These are phyloP conservation scores for Gymnodraco acuticeps DNA, from an alignment of 2,797 vertebrate species.

Conservation along the genomic window DNA sequence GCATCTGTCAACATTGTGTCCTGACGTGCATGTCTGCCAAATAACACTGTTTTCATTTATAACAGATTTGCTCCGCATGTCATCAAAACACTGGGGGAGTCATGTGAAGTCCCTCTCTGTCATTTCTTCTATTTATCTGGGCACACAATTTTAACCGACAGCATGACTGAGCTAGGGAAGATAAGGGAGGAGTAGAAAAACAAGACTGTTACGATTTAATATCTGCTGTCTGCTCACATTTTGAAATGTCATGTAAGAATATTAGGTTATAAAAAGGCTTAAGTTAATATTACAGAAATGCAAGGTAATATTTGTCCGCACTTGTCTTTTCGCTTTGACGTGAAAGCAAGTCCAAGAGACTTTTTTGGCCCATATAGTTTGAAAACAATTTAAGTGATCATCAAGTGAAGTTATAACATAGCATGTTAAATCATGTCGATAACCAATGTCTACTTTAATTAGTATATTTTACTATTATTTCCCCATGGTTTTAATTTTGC, in stretches of 20 bases:
- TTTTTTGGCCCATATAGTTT: slow-evolving; percentile 9
- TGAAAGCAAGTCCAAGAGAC: background rate
- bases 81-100: slow-evolving; percentile 51
- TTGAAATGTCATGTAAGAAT: slow-evolving; percentile 2
- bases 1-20: slow-evolving; percentile 63
- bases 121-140: slow-evolving; percentile 39
- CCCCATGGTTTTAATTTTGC: background rate
- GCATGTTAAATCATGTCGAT: background rate
- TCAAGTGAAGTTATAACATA: slow-evolving; percentile 2
- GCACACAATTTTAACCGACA: slow-evolving; percentile 18
- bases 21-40: slow-evolving; percentile 48
- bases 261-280: background rate
- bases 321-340: background rate
- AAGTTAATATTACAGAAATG: slow-evolving; percentile 6
- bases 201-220: background rate
- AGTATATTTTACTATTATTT: slow-evolving; percentile 1
- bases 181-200: slow-evolving; percentile 40
- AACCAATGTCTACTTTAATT: slow-evolving; percentile 6
- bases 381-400: background rate
- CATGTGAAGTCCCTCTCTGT: slow-evolving; percentile 52
- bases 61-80: slow-evolving; percentile 46
- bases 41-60: slow-evolving; percentile 70
- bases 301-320: background rate
- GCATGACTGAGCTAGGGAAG: slow-evolving; percentile 12
- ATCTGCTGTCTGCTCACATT: slow-evolving; percentile 17